These are phyloP conservation scores for Macrophya annulata DNA, from an alignment of 2,888 invertebrate genomes.

Conservation along the genomic window DNA sequence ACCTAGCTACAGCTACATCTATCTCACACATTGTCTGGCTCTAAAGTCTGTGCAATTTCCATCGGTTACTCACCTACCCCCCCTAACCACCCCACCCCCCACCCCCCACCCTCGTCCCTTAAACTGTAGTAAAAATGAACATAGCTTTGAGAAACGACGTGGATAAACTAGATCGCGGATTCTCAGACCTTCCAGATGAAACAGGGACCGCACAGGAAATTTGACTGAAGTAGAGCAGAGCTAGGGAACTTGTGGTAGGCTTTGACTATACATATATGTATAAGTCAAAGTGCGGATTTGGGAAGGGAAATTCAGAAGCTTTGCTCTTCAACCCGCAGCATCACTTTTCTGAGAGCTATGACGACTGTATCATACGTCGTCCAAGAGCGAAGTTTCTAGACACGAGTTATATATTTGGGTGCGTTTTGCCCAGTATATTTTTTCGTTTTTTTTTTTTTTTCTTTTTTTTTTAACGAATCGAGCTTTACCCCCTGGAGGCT, in stretches of 20 bases:
- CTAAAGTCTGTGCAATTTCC: not conserved
- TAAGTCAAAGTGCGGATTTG: slow-evolving; percentile 31
- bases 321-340: not conserved
- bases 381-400: not conserved
- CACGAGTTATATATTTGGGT: slow-evolving; percentile 12
- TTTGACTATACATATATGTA: slow-evolving; percentile 26
- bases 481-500: slow-evolving; percentile 38
- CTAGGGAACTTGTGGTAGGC: slow-evolving; percentile 17
- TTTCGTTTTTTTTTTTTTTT: not conserved
- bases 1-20: not conserved
- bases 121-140: not conserved
- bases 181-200: slow-evolving; percentile 21
- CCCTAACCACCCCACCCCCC: too few relatives aligned
- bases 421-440: slow-evolving; percentile 11
- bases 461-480: not conserved
- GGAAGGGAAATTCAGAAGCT: not conserved
- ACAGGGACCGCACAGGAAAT: slow-evolving; percentile 35
- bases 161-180: slow-evolving; percentile 23
- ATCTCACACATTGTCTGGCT: not conserved
- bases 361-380: not conserved
- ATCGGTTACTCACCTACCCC: not conserved
- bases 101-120: too few relatives aligned
- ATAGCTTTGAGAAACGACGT: not conserved
- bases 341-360: not conserved
- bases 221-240: slow-evolving; percentile 30